Evolutionary conservation across 1,140 invertebrate genomes (phyloP), one percentile per base, ranked within the genome.

Genomic region (Ectropis grisescens): DNA sequence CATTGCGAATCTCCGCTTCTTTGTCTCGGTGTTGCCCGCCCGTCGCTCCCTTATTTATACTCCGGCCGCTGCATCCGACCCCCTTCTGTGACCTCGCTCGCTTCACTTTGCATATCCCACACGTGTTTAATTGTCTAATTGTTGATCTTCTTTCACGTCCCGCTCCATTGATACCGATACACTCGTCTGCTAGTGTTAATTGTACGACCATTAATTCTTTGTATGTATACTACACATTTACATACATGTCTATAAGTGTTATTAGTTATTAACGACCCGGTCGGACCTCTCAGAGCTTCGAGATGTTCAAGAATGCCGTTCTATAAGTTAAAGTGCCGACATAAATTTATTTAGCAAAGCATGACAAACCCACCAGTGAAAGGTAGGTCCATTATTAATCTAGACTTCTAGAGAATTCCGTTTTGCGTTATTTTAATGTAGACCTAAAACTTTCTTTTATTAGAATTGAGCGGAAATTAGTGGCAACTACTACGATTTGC

Each of bases 11-110:
- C 19, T 9, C 19, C 19, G 19, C 24, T 62, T 58, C 69, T 68
- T 74, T 74, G 66, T 70, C 47, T 68, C 57, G 61, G 40, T 47
- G 41, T 13, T 24, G 9, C 15, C 24, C 22, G 11, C 16, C 25
- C 24, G 31, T 33, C 37, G 32, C 8, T 24, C 26, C 14, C 4
- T 12, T 25, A 29, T 19, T 19, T 19, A 19, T 8, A 19, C 3
- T 19, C 16, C 26, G 26, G 14, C 9, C 33, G 14, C 22, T n/a
- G n/a, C n/a, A n/a, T n/a, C 14, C 37, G 26, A 14, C 22, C 32
- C 12, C 13, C 26, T 40, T 34, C 13, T 19, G 27, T 19, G 29
- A 33, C 31, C 37, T 15, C 11, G 2, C 24, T n/a, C 24, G 16
- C 16, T 19, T 19, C 8, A 19, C 16, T n/a, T n/a, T n/a, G n/a